Base-by-base conservation (phyloP, 2,113 vertebrate species). In the Thamnaconus septentrionalis region DNA sequence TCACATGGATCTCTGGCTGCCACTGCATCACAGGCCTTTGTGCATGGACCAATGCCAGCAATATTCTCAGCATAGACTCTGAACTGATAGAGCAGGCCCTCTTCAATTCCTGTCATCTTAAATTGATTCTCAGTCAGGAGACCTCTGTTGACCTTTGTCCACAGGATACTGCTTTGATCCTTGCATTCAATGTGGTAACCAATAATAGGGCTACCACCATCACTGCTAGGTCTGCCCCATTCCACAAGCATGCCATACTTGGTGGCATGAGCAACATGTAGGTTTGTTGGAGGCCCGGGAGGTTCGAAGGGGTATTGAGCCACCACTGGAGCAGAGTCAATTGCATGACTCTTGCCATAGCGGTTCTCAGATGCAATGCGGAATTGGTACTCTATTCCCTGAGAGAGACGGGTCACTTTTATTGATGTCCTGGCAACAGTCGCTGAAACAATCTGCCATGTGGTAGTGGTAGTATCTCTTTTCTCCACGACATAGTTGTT, bases 401-500 rank as follows among this genome's bases (percentile, higher is more conserved):
- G 95, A 76, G 48, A 91, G 44, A 99, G 92, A 52, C 93, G 93
- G 59, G 82, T 63, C 68, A 98, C 91, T 88, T 98, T 98, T 77
- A 98, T 92, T 53, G 97, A 96, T 84, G 96, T 96, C 83, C 97
- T 96, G 80, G 97, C 97, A 62, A 98, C 96, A 70, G 97, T 95
- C 65, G 95, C 96, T 78, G 97, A 99, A 56, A 99, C 96, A 56
- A 93, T 88, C 7, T 94, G 93, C 97, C 97, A 99, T 5, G 88
- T 84, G 61, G 95, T 98, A 71, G 96, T 96, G 45, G 97, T 96
- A 12, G 96, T 98, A 75, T 98, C 96, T 92, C 95, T 93, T 81
- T 99, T 98, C 82, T 99, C 95, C 73, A 99, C 95, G 6, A 98
- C 92, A 75, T 99, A 99, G 82, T 98, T 99, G 85, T 95, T 98